A percentile compares a stretch with the other conserved stretches of the same genome.
phyloP scores from a whole-genome alignment of 35 echinoderm and acorn worm species.

The Heliocidaris tuberculata region DNA sequence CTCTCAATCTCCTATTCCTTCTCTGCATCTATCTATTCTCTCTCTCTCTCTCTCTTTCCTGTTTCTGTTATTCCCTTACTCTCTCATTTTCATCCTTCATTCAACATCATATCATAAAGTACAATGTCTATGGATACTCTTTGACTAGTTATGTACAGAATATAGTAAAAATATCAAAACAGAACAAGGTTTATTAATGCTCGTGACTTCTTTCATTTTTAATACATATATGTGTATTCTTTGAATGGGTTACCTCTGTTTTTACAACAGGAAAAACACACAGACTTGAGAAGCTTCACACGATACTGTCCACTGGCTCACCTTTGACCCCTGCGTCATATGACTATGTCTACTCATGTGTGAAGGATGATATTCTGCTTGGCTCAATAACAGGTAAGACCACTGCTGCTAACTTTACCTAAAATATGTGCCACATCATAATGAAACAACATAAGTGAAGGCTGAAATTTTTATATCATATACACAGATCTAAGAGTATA shows the following conservation, averaged over 20 bases:
- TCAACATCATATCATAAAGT: neutral
- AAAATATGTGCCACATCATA: too few relatives aligned
- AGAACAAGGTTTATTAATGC: too few relatives aligned
- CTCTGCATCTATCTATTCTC: too few relatives aligned
- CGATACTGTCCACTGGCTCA: conserved; percentile 94
- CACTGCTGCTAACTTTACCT: neutral
- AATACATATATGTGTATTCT: neutral
- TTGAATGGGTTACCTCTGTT: neutral
- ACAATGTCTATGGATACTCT: neutral
- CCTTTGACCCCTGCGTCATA: conserved; percentile 88
- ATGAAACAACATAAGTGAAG: too few relatives aligned
- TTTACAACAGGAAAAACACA: conserved; percentile 77
- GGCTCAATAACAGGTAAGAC: conserved; percentile 95
- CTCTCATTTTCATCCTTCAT: neutral
- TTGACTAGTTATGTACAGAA: too few relatives aligned
- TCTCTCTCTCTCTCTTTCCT: too few relatives aligned
- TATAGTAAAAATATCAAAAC: too few relatives aligned
- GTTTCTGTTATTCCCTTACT: too few relatives aligned
- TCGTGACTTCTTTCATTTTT: too few relatives aligned
- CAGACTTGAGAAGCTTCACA: conserved; percentile 79
- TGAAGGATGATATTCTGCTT: conserved; percentile 81
- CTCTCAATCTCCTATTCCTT: too few relatives aligned
- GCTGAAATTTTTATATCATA: too few relatives aligned
- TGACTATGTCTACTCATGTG: conserved; percentile 93
- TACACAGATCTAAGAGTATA: too few relatives aligned